Evolutionary conservation across 2,797 vertebrate species (phyloP).

Genomic region (Hippocampus kuda): DNA sequence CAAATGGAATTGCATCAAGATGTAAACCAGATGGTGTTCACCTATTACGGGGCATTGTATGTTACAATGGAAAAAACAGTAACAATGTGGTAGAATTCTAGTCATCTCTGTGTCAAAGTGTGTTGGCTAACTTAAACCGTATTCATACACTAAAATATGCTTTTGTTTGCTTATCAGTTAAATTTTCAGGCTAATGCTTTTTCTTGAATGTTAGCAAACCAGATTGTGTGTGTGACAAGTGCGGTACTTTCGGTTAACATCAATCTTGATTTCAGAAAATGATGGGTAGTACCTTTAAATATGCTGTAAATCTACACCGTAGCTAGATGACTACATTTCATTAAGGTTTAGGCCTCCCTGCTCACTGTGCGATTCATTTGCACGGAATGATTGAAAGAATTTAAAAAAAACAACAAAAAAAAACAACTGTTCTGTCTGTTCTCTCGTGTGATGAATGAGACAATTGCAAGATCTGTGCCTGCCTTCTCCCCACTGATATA

Average conservation of each 20-base stretch:
- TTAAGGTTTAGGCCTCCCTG: neutral
- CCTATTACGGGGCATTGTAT: neutral
- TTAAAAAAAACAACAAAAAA: neutral
- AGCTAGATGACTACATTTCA: neutral
- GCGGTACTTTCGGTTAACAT: neutral
- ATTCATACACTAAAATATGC: neutral
- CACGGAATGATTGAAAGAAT: neutral
- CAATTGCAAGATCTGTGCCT: neutral
- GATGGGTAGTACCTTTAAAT: neutral
- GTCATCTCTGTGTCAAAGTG: neutral
- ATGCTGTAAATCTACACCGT: neutral
- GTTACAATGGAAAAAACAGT: neutral
- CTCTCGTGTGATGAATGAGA: neutral
- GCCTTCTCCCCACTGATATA: too few species aligned
- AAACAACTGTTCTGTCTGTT: neutral
- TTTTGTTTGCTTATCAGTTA: neutral
- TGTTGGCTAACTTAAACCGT: neutral
- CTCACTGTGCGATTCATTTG: neutral
- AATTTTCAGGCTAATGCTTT: neutral
- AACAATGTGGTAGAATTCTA: neutral
- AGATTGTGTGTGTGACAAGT: neutral
- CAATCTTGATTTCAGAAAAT: neutral
- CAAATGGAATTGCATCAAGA: slow-evolving; percentile 3
- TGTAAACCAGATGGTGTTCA: neutral
- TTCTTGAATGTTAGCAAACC: neutral